Percentiles rank a stretch among this genome's conserved stretches.
phyloP scores from a whole-genome alignment of 2,797 vertebrate species.

The Uromys caudimaculatus region DNA sequence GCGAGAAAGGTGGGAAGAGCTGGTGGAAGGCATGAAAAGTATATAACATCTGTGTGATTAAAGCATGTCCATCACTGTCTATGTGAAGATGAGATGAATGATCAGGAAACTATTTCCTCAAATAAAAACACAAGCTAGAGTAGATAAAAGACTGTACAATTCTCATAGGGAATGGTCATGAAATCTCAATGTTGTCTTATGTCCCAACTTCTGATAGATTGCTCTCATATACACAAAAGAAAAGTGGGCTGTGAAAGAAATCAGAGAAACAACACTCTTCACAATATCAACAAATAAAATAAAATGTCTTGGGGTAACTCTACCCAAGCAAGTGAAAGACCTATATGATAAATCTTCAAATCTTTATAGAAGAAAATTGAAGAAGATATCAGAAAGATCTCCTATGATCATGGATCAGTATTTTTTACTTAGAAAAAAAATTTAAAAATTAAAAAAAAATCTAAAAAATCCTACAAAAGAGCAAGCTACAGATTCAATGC shows the following conservation, averaged over 20 bases:
- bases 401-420: background rate
- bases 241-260: background rate
- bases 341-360: background rate
- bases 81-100: background rate
- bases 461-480: background rate
- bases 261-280: background rate
- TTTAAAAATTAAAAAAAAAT: too few species aligned
- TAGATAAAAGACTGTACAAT: background rate
- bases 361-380: background rate
- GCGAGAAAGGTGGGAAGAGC: background rate
- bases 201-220: background rate
- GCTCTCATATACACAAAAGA: background rate
- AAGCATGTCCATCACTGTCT: background rate
- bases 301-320: background rate
- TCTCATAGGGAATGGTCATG: background rate
- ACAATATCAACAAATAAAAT: background rate
- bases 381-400: background rate
- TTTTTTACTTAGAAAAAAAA: background rate
- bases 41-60: too few species aligned
- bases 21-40: background rate
- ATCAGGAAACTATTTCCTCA: background rate
- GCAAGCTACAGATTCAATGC: background rate
- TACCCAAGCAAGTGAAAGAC: background rate
- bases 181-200: background rate
- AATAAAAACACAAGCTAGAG: background rate